A percentile compares a stretch with the other conserved stretches of the same genome.
Conservation (phyloP, 2,797 vertebrate genomes). For the Spatula versicolor region DNA sequence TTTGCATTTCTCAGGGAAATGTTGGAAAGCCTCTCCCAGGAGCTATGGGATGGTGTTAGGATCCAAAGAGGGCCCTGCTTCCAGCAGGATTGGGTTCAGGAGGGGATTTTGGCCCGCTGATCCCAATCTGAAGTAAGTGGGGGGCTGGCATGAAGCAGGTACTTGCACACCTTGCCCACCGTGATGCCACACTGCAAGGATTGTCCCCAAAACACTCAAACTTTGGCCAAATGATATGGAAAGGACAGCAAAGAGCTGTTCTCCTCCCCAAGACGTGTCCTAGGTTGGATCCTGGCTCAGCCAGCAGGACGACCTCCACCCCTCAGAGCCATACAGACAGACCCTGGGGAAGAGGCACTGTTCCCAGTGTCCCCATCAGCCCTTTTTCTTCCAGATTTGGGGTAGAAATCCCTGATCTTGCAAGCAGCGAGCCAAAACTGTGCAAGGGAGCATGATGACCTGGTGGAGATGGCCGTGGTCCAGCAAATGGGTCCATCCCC, state of each 20-base stretch:
- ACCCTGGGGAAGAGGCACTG: accelerated
- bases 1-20: neutral
- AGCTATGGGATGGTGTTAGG: neutral
- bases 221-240: neutral
- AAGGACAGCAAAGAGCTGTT: neutral
- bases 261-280: accelerated
- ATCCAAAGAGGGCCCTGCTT: neutral
- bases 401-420: neutral
- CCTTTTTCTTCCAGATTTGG: neutral
- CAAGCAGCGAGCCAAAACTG: neutral
- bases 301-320: accelerated
- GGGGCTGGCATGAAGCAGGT: neutral
- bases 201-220: neutral
- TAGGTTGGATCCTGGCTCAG: neutral
- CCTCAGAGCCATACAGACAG: neutral
- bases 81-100: neutral
- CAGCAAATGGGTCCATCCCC: accelerated
- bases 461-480: neutral
- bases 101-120: neutral
- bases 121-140: neutral
- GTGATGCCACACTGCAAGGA: accelerated
- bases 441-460: accelerated
- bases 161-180: neutral
- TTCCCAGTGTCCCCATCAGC: neutral
- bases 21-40: neutral